Evolutionary conservation across 2,797 vertebrate genomes (phyloP), one percentile per base, ranked within the genome.

Genomic region (Trachops cirrhosus): DNA sequence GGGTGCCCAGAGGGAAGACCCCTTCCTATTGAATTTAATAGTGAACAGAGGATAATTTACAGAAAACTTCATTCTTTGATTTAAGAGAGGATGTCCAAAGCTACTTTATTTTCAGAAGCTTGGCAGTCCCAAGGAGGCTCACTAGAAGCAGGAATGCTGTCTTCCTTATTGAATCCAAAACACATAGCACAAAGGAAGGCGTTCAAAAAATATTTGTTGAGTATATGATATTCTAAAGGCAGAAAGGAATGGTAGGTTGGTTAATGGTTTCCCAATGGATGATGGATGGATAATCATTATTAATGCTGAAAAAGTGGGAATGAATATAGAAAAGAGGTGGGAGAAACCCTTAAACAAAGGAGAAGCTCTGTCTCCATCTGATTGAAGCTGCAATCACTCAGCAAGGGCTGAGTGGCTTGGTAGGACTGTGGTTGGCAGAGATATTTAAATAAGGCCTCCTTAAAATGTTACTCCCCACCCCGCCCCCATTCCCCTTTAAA

Each of bases 391-490:
- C 84, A 57, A 85, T 95, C 93, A 86, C 71, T 97, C 94, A 86
- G 41, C 54, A 80, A 80, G 67, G 89, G 73, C n/a, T 59, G 93
- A 86, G 75, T 41, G 59, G 77, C 21, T 93, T 73, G 82, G n/a
- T 96, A 84, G 46, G 86, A 73, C 62, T 37, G 75, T 83, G 59
- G 86, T 75, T 92, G 96, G 84, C 91, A 95, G 94, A 95, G 83
- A 92, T 50, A 97, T 97, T 97, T 96, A 95, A 97, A 96, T 95
- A 91, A 97, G 57, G 75, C 59, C 97, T 95, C 91, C 93, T 94
- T 97, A 93, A 97, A 94, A 96, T 95, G 91, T 91, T 93, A 75
- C 86, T 89, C 29, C 86, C 64, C 59, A 82, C 94, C 94, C 90
- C 77, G 70, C 96, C 94, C 75, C 92, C 86, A 93, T 92, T 91